phyloP scores from a whole-genome alignment of 64 coral and sea anemone species.

The Dendrophyllia cribrosa region DNA sequence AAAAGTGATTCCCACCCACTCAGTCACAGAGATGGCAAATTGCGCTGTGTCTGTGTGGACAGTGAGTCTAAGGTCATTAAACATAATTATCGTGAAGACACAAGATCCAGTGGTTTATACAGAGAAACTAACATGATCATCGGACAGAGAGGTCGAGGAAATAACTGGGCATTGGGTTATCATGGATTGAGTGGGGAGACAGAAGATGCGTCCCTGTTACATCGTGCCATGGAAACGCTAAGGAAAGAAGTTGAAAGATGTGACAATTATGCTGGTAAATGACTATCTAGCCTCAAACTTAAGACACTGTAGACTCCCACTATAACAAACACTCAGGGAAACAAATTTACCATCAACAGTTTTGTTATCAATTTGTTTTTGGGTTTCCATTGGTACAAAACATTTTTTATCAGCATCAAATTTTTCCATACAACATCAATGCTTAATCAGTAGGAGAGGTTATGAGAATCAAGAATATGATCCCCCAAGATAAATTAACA shows the following conservation, averaged over 20 bases:
- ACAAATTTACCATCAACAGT: no score
- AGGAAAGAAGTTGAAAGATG: constrained; percentile 93
- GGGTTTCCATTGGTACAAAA: no score
- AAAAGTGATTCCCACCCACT: constrained; percentile 79
- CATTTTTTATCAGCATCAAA: no score
- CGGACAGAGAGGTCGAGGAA: constrained; percentile 78
- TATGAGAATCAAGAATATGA: no score
- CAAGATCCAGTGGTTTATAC: constrained; percentile 23
- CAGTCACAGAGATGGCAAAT: constrained; percentile 91
- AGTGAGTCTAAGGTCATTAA: constrained; percentile 87
- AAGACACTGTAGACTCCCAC: neutral
- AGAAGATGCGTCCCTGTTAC: constrained; percentile 68
- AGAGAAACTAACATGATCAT: constrained; percentile 74
- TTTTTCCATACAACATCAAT: no score
- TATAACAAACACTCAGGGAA: no score
- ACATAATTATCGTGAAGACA: constrained; percentile 59
- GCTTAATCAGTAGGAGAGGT: no score
- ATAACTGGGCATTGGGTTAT: constrained; percentile 92
- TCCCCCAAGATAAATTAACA: no score
- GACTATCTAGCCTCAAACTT: no score
- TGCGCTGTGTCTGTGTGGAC: constrained; percentile 92
- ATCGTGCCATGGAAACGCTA: constrained; percentile 70
- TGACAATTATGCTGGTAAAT: constrained; percentile 83
- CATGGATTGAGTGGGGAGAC: constrained; percentile 60
- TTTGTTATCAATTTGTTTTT: no score